Conservation (phyloP, 1,140 invertebrate genomes). For the Drosophila seguyi region DNA sequence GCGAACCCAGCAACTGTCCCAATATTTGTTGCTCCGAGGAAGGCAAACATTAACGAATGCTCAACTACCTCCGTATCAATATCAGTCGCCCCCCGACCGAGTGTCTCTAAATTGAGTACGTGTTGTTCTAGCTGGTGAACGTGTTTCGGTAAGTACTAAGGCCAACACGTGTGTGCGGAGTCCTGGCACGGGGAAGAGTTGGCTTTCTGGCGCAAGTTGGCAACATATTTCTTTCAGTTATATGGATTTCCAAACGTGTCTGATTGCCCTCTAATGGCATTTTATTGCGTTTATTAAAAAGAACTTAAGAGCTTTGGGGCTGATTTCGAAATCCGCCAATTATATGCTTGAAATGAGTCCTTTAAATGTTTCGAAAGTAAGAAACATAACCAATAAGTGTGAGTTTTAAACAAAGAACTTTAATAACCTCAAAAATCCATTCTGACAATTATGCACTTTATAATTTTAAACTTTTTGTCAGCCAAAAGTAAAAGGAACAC, state of each 20-base stretch:
- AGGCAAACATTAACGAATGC: constrained; percentile 62
- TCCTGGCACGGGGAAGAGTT: constrained; percentile 7
- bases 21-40: constrained; percentile 49
- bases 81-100: constrained; percentile 34
- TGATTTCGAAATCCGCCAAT: constrained; percentile 14
- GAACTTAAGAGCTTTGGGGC: constrained; percentile 39
- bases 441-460: neutral
- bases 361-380: neutral
- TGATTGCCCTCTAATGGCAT: constrained; percentile 76
- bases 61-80: constrained; percentile 53
- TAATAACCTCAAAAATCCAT: neutral
- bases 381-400: no score
- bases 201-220: constrained; percentile 33
- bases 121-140: constrained; percentile 76
- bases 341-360: constrained; percentile 1
- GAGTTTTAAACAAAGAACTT: neutral
- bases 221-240: constrained; percentile 78
- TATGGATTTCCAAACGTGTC: constrained; percentile 78
- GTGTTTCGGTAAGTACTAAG: constrained; percentile 76
- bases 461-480: neutral
- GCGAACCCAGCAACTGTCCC: constrained; percentile 40
- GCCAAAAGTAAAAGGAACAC: neutral
- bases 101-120: constrained; percentile 79
- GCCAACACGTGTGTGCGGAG: constrained; percentile 43
- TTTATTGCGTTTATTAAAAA: constrained; percentile 75